Conservation (phyloP, 2,888 invertebrate genomes). For the Lasius fuliginosus region DNA sequence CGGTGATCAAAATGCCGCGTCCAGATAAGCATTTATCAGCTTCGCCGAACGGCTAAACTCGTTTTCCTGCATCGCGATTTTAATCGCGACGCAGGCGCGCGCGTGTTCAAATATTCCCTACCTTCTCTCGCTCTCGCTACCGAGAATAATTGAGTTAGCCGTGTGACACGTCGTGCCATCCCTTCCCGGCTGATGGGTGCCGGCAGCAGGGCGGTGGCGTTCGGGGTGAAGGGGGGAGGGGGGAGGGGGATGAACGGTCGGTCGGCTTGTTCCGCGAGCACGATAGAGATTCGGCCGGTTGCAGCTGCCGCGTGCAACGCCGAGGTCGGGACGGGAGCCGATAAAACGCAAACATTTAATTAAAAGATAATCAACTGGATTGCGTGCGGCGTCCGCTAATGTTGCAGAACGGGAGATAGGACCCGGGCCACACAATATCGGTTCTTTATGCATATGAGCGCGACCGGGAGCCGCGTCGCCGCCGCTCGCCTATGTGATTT, state of each 20-base stretch:
- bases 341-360: constrained; percentile 85
- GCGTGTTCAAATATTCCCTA: constrained; percentile 50
- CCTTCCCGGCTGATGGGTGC: constrained; percentile 35
- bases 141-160: constrained; percentile 80
- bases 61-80: constrained; percentile 66
- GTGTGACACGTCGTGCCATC: constrained; percentile 76
- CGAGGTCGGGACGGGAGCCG: constrained; percentile 72
- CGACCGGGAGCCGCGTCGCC: constrained; percentile 36
- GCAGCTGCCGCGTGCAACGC: constrained; percentile 56
- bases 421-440: constrained; percentile 79
- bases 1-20: constrained; percentile 53
- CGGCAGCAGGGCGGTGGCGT: constrained; percentile 25
- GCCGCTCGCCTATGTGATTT: constrained; percentile 76
- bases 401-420: constrained; percentile 79
- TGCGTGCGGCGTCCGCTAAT: constrained; percentile 78
- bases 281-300: constrained; percentile 51
- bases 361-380: constrained; percentile 85
- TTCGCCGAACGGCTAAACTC: constrained; percentile 60
- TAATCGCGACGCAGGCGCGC: constrained; percentile 62
- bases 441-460: constrained; percentile 83
- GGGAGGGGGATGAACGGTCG: constrained; percentile 30
- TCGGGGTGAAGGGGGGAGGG: background rate
- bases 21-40: constrained; percentile 57
- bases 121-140: constrained; percentile 47
- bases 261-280: constrained; percentile 58